Evolutionary conservation across 2,797 vertebrate species (phyloP), one percentile per base, ranked within the genome.

Genomic region (Sebastes diploproa): DNA sequence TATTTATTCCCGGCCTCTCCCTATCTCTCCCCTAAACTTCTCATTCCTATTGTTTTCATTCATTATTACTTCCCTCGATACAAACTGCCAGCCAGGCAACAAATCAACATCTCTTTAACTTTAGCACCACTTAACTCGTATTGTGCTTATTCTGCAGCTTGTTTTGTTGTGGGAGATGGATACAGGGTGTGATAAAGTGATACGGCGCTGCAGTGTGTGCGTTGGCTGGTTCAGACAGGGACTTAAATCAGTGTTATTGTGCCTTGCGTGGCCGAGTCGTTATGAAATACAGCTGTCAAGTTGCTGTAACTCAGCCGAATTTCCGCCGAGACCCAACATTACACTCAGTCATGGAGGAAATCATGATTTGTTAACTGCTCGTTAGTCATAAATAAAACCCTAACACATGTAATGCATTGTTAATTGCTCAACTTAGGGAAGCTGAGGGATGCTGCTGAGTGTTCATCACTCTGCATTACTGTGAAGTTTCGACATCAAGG

Each of bases 21-120:
- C 32, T 77, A 18, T 82, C 75, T 68, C 67, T 62, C 77, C 64
- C 46, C 76, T 75, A 85, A 81, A 79, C 63, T 82, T 83, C 82
- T 75, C 62, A 78, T 88, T 78, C 59, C 71, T 71, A 68, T 85
- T 81, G 90, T 91, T 77, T 92, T 91, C 79, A 80, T 93, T 94
- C 88, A 93, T 95, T 93, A 94, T 78, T 68, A 84, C 93, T 89
- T 94, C 91, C 80, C 90, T 80, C 68, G 83, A 88, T 86, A 92
- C 89, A 86, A 84, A 92, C 88, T 87, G 88, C 81, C 89, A 89
- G 85, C 80, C 71, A 85, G 88, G 77, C 92, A 91, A 93, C 92
- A 95, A 95, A 95, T 95, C 95, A 95, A 89, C 89, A 91, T 91
- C 89, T 92, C 86, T 93, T 93, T 93, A 93, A 89, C 91, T 92